phyloP scores from a whole-genome alignment of 2,888 invertebrate genomes.

The Seira musarum region DNA sequence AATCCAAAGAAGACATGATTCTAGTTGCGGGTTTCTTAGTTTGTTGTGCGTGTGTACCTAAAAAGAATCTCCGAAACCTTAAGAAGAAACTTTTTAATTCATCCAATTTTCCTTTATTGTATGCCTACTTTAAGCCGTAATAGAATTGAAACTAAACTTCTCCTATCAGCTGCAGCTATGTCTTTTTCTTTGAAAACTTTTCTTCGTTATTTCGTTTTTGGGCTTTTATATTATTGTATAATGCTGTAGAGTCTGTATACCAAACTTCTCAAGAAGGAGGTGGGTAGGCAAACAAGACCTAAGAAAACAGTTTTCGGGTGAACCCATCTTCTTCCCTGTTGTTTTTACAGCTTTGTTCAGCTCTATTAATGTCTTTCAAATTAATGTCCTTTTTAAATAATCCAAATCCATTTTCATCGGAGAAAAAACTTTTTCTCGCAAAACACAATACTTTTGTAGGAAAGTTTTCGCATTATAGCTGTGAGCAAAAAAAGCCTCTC shows the following conservation, averaged over 20 bases:
- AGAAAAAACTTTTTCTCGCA: too few species aligned
- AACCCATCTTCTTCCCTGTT: slow-evolving; percentile 10
- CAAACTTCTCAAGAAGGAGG: neutral
- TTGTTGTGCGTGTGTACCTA: neutral
- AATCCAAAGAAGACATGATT: slow-evolving; percentile 1
- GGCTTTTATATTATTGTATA: too few species aligned
- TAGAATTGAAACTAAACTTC: neutral
- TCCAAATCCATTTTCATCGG: slow-evolving; percentile 5
- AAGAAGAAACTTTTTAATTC: slow-evolving; percentile 6
- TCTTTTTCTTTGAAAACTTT: too few species aligned
- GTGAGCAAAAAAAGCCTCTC: neutral
- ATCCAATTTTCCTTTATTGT: neutral
- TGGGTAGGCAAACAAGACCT: neutral
- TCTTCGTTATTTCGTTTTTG: neutral
- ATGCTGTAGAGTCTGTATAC: too few species aligned
- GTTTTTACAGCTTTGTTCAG: neutral
- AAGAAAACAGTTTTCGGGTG: neutral
- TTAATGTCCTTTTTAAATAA: slow-evolving; percentile 12
- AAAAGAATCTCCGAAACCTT: neutral
- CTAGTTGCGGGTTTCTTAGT: neutral
- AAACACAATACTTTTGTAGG: neutral
- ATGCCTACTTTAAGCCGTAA: neutral
- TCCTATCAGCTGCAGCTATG: too few species aligned
- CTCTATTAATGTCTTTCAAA: slow-evolving; percentile 6
- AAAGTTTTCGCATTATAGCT: neutral